Evolutionary conservation across 2,113 vertebrate species (phyloP).

Genomic region (Galeopterus variegatus): DNA sequence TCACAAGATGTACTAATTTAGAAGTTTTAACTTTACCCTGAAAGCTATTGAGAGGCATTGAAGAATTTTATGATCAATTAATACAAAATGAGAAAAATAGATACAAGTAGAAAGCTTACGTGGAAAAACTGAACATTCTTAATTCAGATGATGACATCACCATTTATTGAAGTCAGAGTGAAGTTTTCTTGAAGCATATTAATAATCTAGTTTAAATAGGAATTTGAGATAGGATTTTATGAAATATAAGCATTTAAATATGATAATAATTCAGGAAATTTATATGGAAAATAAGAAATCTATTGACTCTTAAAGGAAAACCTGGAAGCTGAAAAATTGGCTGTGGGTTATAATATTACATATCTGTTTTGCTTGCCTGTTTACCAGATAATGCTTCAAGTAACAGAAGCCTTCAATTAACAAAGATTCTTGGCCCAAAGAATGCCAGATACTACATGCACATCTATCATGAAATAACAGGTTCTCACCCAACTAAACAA

Average conservation of each 20-base stretch:
- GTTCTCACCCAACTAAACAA: neutral
- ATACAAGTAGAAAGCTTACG: neutral
- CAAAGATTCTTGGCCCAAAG: neutral
- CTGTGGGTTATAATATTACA: neutral
- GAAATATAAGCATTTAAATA: neutral
- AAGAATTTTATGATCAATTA: neutral
- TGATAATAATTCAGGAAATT: neutral
- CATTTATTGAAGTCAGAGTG: neutral
- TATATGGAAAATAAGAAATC: neutral
- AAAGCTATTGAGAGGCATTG: neutral
- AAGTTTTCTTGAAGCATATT: neutral
- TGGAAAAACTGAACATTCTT: neutral
- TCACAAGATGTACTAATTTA: neutral
- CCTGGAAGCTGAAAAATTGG: neutral
- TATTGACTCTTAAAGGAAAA: neutral
- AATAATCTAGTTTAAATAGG: neutral
- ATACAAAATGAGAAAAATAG: neutral
- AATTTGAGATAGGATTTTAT: neutral
- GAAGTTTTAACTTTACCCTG: neutral
- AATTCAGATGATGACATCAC: neutral
- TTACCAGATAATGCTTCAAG: neutral
- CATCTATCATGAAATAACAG: neutral
- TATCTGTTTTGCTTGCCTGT: neutral
- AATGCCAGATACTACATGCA: rapidly evolving
- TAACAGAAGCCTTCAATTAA: neutral